phyloP scores from a whole-genome alignment of 37 sponge, comb jelly and placozoan genomes.

The Geodia barretti region DNA sequence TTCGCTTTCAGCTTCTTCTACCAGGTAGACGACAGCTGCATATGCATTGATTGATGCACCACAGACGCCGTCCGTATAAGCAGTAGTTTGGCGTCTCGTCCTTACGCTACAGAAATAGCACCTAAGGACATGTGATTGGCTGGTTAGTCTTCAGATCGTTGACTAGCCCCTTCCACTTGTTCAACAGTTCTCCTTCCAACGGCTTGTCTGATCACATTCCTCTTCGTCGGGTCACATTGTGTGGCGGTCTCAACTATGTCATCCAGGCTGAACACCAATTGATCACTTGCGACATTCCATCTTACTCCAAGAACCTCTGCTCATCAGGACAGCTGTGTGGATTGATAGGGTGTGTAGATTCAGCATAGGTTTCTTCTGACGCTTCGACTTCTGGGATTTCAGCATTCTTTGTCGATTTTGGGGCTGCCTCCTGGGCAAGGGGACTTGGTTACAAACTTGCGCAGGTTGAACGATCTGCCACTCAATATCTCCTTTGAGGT shows the following conservation, averaged over 20 bases:
- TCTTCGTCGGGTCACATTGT: slow-evolving; percentile 10
- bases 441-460: slow-evolving; percentile 12
- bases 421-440: neutral
- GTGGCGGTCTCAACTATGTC: neutral
- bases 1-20: slow-evolving; percentile 21
- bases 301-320: slow-evolving; percentile 26
- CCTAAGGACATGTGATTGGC: slow-evolving; percentile 16
- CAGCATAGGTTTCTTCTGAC: slow-evolving; percentile 15
- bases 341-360: neutral
- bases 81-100: too few relatives aligned
- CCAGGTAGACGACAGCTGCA: slow-evolving; percentile 41
- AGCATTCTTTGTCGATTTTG: too few relatives aligned
- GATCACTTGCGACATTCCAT: neutral
- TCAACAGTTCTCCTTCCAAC: neutral
- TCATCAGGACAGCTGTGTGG: slow-evolving; percentile 6
- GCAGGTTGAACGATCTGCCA: slow-evolving; percentile 11
- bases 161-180: slow-evolving; percentile 9
- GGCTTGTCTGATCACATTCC: slow-evolving; percentile 17
- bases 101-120: slow-evolving; percentile 12
- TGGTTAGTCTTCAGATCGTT: neutral
- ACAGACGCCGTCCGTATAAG: too few relatives aligned
- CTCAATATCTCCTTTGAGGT: neutral
- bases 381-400: neutral
- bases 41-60: slow-evolving; percentile 27
- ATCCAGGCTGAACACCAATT: neutral